These are phyloP conservation scores for Gambelia wislizenii DNA, from an alignment of 2,797 vertebrate genomes.

Conservation along the genomic window DNA sequence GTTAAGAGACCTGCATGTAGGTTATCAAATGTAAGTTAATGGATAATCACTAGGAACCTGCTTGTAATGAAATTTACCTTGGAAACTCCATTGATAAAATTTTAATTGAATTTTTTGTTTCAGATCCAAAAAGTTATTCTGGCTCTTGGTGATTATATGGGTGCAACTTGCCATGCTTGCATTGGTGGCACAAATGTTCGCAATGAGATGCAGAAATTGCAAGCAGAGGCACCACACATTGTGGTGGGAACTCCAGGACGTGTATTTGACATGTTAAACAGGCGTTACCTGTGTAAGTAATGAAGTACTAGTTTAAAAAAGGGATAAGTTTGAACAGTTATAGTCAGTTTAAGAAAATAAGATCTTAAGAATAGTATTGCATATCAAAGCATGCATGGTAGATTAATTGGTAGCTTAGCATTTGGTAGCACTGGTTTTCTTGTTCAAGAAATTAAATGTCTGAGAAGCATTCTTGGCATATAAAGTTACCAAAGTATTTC, in stretches of 20 bases:
- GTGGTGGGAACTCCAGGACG: constrained; percentile 97
- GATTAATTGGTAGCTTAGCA: background rate
- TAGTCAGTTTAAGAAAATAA: background rate
- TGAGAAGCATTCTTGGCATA: background rate
- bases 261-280: constrained; percentile 96
- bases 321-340: background rate
- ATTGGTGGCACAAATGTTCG: constrained; percentile 96
- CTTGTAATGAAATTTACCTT: background rate
- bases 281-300: constrained; percentile 91
- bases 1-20: background rate
- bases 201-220: constrained; percentile 94
- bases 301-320: background rate
- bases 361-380: background rate
- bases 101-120: constrained; percentile 57
- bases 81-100: background rate
- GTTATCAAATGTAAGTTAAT: background rate
- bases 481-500: background rate
- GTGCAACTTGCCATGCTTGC: constrained; percentile 95
- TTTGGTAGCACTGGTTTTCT: background rate
- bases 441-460: background rate
- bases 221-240: constrained; percentile 94
- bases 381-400: background rate
- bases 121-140: constrained; percentile 99
- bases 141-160: constrained; percentile 98
- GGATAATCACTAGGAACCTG: background rate